phyloP scores from a whole-genome alignment of 2,888 invertebrate genomes.

The Tanypteryx hageni region DNA sequence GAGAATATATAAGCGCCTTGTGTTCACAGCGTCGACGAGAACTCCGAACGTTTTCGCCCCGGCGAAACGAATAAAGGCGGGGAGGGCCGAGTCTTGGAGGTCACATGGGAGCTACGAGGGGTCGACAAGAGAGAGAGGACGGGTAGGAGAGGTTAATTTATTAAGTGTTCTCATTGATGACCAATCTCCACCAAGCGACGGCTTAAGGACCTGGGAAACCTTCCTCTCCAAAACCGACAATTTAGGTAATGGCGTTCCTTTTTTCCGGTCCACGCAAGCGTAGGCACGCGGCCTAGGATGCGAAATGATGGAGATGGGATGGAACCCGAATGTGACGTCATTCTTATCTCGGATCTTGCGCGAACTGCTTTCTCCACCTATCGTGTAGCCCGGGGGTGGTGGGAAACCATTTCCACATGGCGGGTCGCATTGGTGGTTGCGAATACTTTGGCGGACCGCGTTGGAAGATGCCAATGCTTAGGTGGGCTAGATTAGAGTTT shows the following conservation, averaged over 20 bases:
- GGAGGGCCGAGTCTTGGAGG: background rate
- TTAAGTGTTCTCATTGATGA: slow-evolving; percentile 6
- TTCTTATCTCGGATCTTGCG: too few species aligned
- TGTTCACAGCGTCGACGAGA: background rate
- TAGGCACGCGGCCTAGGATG: background rate
- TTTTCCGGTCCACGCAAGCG: background rate
- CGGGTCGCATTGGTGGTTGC: too few species aligned
- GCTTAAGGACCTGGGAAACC: background rate
- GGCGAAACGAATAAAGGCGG: background rate
- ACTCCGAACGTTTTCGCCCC: background rate
- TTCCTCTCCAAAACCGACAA: background rate
- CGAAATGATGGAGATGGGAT: too few species aligned
- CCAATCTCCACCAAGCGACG: background rate
- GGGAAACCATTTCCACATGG: too few species aligned
- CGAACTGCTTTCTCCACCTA: too few species aligned
- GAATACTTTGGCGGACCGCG: too few species aligned
- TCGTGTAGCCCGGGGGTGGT: too few species aligned
- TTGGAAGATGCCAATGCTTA: too few species aligned
- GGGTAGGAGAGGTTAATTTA: background rate
- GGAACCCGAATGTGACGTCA: too few species aligned
- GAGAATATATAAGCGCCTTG: background rate
- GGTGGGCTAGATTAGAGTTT: too few species aligned
- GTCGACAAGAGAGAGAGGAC: background rate
- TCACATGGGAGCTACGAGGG: background rate
- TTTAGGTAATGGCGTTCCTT: background rate